Evolutionary conservation across 30 jellyfish, hydroid and myxozoan genomes (phyloP).

Genomic region (Haliclystus octoradiatus): DNA sequence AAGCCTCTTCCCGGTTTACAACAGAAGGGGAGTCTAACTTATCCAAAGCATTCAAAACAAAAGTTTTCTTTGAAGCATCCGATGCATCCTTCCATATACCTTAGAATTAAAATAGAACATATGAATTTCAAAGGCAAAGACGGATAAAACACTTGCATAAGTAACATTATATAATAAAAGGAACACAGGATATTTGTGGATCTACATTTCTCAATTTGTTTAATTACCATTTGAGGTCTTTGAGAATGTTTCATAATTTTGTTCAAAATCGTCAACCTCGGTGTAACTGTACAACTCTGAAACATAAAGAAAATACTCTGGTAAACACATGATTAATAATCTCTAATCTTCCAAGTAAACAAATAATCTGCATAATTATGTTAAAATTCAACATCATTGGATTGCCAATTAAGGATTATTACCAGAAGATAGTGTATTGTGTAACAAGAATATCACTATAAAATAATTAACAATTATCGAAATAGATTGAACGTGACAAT

Average conservation of each 20-base stretch:
- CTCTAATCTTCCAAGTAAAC: too few relatives aligned
- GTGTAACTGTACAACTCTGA: conserved; percentile 87
- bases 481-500: too few relatives aligned
- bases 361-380: too few relatives aligned
- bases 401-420: too few relatives aligned
- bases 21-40: conserved; percentile 47
- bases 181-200: background rate
- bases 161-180: background rate
- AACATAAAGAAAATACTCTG: background rate
- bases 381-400: too few relatives aligned
- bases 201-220: conserved; percentile 33
- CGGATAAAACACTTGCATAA: background rate
- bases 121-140: too few relatives aligned
- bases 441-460: too few relatives aligned
- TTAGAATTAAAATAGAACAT: too few relatives aligned
- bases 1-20: conserved; percentile 58
- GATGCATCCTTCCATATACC: conserved; percentile 44
- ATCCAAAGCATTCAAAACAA: conserved; percentile 38
- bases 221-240: conserved; percentile 8
- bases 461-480: too few relatives aligned
- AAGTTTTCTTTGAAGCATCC: conserved; percentile 17
- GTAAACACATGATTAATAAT: too few relatives aligned
- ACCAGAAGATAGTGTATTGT: too few relatives aligned
- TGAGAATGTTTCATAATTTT: conserved; percentile 52
- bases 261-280: conserved; percentile 59